phyloP scores from a whole-genome alignment of 1,140 invertebrate species.

The Psix sp. region DNA sequence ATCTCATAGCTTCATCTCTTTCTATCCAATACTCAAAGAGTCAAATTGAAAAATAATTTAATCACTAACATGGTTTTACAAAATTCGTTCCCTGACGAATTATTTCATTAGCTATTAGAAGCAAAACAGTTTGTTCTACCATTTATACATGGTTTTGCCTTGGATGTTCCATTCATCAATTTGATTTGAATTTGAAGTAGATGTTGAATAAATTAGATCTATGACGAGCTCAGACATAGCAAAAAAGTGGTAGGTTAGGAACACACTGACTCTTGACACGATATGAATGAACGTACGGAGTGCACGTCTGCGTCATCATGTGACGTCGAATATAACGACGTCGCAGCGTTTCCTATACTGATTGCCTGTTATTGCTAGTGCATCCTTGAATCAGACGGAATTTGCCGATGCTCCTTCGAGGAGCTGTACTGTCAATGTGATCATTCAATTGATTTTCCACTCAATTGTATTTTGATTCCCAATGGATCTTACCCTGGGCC shows the following conservation, averaged over 20 bases:
- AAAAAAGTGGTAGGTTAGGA: constrained; percentile 38
- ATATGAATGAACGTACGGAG: constrained; percentile 52
- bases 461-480: constrained; percentile 30
- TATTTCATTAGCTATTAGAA: no score
- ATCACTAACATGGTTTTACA: no score
- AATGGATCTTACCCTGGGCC: no score
- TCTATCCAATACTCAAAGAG: no score
- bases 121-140: no score
- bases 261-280: constrained; percentile 25
- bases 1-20: no score
- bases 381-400: constrained; percentile 36
- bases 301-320: constrained; percentile 41
- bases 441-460: constrained; percentile 51
- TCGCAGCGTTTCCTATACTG: constrained; percentile 50
- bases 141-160: no score
- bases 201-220: neutral
- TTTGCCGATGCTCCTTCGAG: constrained; percentile 29
- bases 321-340: constrained; percentile 59
- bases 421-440: constrained; percentile 45
- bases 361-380: constrained; percentile 51
- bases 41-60: no score
- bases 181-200: neutral
- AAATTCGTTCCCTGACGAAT: no score
- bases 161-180: no score
- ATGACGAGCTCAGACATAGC: constrained; percentile 9